phyloP scores from a whole-genome alignment of 1,140 invertebrate species.

The Sarcophaga peregrina region DNA sequence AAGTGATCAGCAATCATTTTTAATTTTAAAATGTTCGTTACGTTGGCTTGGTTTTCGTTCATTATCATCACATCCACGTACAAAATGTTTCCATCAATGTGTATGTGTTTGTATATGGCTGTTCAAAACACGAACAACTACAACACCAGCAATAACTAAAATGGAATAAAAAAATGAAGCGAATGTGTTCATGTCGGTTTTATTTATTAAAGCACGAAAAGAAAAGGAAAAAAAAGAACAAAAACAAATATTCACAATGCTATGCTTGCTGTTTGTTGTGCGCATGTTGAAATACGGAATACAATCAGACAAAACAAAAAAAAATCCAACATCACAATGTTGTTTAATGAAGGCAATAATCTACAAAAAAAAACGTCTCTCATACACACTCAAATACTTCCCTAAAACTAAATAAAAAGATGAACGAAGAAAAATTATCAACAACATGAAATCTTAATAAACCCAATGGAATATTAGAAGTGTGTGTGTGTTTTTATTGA shows the following conservation, averaged over 20 bases:
- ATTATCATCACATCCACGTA: background rate
- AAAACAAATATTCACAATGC: background rate
- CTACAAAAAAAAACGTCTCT: background rate
- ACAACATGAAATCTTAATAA: slow-evolving; percentile 26
- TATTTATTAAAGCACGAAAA: background rate
- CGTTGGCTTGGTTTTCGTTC: background rate
- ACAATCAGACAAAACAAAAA: slow-evolving; percentile 9
- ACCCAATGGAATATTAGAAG: background rate
- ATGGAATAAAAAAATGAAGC: background rate
- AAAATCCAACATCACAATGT: slow-evolving; percentile 28
- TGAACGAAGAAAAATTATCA: slow-evolving; percentile 7
- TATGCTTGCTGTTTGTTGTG: background rate
- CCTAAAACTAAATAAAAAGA: slow-evolving; percentile 33
- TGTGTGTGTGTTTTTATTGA: background rate
- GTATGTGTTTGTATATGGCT: background rate
- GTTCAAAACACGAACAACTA: background rate
- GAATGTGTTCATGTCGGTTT: background rate
- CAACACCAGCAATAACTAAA: background rate
- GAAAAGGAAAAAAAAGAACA: background rate
- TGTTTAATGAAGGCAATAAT: background rate
- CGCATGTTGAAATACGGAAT: slow-evolving; percentile 23
- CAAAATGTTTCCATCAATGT: background rate
- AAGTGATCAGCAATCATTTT: slow-evolving; percentile 12
- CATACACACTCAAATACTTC: background rate
- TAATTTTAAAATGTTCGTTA: background rate